These are phyloP conservation scores for Aurelia aurita complex sp. Pacific DNA, from an alignment of 30 jellyfish, hydroid and myxozoan genomes.

Conservation along the genomic window DNA sequence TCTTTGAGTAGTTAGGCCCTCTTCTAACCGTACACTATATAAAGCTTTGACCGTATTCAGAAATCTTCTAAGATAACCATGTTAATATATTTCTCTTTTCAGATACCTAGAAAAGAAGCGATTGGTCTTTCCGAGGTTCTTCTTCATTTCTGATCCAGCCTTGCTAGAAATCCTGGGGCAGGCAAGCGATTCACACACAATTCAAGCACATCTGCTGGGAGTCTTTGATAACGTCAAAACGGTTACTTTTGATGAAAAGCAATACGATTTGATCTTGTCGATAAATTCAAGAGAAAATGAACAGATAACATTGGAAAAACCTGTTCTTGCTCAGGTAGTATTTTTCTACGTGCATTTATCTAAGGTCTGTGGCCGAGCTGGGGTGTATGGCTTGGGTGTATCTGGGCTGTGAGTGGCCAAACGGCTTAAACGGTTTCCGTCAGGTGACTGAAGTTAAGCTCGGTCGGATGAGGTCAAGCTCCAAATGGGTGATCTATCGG, in stretches of 20 bases:
- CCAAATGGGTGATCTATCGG: too few species aligned
- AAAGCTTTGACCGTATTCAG: too few species aligned
- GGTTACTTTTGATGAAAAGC: conserved; percentile 79
- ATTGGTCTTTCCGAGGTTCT: conserved; percentile 86
- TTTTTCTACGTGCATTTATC: too few species aligned
- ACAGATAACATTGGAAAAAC: conserved; percentile 57
- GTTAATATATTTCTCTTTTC: not conserved
- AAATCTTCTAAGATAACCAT: not conserved
- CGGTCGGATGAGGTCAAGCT: too few species aligned
- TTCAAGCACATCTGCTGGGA: conserved; percentile 87
- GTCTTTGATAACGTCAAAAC: conserved; percentile 88
- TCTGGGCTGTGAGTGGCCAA: too few species aligned
- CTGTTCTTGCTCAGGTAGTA: conserved; percentile 78
- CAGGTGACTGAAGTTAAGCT: too few species aligned
- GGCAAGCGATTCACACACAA: conserved; percentile 93
- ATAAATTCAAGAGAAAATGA: conserved; percentile 85
- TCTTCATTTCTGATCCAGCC: conserved; percentile 94
- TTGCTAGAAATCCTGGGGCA: conserved; percentile 91
- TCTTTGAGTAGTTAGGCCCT: too few species aligned
- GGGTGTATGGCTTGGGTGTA: too few species aligned
- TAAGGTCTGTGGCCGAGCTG: too few species aligned
- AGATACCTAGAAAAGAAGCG: conserved; percentile 93
- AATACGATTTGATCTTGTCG: conserved; percentile 64
- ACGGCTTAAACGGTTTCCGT: too few species aligned
- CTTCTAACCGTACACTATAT: too few species aligned